Percentiles rank a stretch among this genome's conserved stretches.
Conservation (phyloP, 2,113 vertebrate genomes). For the Opisthocomus hoazin region DNA sequence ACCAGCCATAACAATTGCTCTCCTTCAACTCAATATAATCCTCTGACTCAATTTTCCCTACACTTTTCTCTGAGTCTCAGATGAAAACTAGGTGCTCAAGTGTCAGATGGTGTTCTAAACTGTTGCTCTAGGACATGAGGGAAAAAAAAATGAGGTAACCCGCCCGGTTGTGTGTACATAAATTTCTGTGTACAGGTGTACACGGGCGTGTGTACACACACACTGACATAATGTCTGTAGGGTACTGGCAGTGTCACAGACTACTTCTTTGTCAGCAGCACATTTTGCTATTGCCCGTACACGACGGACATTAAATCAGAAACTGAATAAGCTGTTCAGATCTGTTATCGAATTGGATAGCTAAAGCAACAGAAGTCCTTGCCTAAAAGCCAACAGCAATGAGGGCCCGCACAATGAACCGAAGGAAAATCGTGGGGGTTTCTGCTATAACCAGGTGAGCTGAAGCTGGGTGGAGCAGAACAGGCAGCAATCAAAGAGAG, state of each 20-base stretch:
- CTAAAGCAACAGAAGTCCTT: neutral
- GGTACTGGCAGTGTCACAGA: neutral
- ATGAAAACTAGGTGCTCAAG: neutral
- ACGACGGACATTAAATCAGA: neutral
- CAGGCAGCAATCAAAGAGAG: neutral
- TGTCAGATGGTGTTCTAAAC: neutral
- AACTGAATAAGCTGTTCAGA: neutral
- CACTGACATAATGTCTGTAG: fast-evolving
- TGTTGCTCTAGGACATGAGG: neutral
- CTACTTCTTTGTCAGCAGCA: neutral
- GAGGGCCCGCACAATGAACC: neutral
- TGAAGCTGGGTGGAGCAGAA: neutral
- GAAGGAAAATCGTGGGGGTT: neutral
- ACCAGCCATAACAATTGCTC: neutral
- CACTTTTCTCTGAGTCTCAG: neutral
- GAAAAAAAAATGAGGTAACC: neutral
- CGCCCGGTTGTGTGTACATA: neutral
- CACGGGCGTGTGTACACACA: neutral
- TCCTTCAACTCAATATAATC: neutral
- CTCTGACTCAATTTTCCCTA: neutral
- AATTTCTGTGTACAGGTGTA: neutral
- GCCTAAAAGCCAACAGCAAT: neutral
- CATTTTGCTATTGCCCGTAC: neutral
- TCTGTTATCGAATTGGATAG: neutral
- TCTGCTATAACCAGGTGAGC: neutral